Conservation (phyloP, 2,113 vertebrate genomes). For the Ranitomeya imitator region DNA sequence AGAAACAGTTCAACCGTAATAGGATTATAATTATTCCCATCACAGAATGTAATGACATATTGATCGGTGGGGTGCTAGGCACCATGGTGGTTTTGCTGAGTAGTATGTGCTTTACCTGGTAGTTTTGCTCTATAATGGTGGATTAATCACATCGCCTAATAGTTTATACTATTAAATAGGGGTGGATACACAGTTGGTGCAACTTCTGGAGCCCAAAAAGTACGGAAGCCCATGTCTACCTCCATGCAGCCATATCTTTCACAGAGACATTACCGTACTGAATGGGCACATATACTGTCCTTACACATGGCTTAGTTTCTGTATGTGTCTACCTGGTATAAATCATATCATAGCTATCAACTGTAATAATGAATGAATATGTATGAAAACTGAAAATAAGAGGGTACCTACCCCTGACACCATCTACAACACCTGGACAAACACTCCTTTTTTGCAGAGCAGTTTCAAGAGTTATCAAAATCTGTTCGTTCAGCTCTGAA, state of each 20-base stretch:
- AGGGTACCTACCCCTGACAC: conserved; percentile 70
- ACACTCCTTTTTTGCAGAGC: conserved; percentile 81
- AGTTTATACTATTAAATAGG: background rate
- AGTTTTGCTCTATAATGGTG: background rate
- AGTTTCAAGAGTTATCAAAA: conserved; percentile 81
- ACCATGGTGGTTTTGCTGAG: background rate
- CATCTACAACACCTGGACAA: conserved; percentile 68
- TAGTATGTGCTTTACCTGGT: too few relatives aligned
- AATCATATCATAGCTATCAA: background rate
- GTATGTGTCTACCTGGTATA: too few relatives aligned
- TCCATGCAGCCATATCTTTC: too few relatives aligned
- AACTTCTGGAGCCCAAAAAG: too few relatives aligned
- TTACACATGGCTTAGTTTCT: too few relatives aligned
- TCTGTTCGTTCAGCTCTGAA: conserved; percentile 88
- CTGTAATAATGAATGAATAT: background rate
- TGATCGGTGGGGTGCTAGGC: background rate
- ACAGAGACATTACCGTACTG: too few relatives aligned
- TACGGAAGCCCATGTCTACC: too few relatives aligned
- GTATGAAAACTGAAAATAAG: background rate
- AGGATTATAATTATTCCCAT: too few relatives aligned
- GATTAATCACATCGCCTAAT: background rate
- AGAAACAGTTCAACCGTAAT: too few relatives aligned
- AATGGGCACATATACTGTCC: too few relatives aligned
- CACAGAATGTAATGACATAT: too few relatives aligned
- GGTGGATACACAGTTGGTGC: too few relatives aligned